Evolutionary conservation across 2,797 vertebrate species (phyloP), one percentile per base, ranked within the genome.

Genomic region (Clarias fuscus): DNA sequence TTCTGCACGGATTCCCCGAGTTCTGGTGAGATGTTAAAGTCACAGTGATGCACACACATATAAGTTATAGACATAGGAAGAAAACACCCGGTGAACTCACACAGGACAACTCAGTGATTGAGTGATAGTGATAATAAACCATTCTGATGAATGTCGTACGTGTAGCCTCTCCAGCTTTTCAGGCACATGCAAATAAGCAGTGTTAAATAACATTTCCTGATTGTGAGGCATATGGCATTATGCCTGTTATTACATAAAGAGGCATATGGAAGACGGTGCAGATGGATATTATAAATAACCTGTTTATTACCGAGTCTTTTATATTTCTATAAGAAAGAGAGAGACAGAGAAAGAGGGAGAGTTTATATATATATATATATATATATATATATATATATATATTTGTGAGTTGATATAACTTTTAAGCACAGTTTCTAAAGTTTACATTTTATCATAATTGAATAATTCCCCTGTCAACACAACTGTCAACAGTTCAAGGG

Each of bases 1-100:
- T 99, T 89, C 94, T 99, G 88, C 98, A 99, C 33, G 98, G 98
- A 91, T 99, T 99, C 93, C 98, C 98, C 58, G 98, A 99, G 93
- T 99, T 99, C 97, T 99, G 98, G 98, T 99, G 97, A 91, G 95
- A 93, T 82, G 85, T 76, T 84, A 59, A 78, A 20, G 37, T 2
- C 71, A 65, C 40, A 76, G 43, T 75, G 20, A 58, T 65, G 33
- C 82, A 58, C n/a, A 13, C 84, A 65, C 10, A 58, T 18, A 10
- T 10, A 43, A 40, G 48, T 76, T 56, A 10, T 76, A 30, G 3
- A 77, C 24, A 20, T 18, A 61, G 10, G 3, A 37, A 79, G 30
- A 1, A 62, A 61, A 14, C 10, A 37, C 5, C 20, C 33, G 22
- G 75, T 33, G 18, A 77, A 59, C 18, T 22, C 18, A 13, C 7